These are phyloP conservation scores for Leptosomus discolor DNA, from an alignment of 2,113 vertebrate species.

Conservation along the genomic window DNA sequence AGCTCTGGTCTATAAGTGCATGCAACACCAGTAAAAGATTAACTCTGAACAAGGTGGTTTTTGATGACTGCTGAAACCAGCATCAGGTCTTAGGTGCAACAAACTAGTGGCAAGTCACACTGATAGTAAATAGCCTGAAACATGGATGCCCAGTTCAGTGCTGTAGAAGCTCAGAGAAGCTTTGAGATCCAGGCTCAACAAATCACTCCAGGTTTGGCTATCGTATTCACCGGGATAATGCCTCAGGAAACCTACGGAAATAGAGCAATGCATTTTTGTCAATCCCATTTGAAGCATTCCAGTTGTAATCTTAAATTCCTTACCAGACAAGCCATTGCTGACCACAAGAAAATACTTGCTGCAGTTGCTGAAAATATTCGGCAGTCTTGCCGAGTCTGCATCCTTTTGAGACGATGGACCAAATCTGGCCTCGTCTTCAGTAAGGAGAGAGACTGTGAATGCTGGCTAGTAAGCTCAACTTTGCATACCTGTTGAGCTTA, in stretches of 20 bases:
- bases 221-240: not conserved
- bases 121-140: not conserved
- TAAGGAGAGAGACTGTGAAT: not conserved
- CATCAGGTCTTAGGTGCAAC: not conserved
- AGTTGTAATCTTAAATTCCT: not conserved
- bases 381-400: not conserved
- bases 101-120: not conserved
- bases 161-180: not conserved
- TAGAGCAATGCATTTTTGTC: not conserved
- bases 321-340: not conserved
- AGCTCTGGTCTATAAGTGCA: not conserved
- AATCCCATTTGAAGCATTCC: not conserved
- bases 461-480: not conserved
- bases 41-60: not conserved
- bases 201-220: not conserved
- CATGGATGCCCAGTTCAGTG: not conserved
- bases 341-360: not conserved
- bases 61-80: not conserved
- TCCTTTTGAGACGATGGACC: not conserved
- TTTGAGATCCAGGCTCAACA: not conserved
- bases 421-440: not conserved
- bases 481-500: not conserved
- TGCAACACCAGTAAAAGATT: not conserved
- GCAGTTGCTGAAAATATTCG: not conserved
- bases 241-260: not conserved